A percentile compares a stretch with the other conserved stretches of the same genome.
phyloP scores from a whole-genome alignment of 53 echinoderm and acorn worm genomes.

The Antedon mediterranea region DNA sequence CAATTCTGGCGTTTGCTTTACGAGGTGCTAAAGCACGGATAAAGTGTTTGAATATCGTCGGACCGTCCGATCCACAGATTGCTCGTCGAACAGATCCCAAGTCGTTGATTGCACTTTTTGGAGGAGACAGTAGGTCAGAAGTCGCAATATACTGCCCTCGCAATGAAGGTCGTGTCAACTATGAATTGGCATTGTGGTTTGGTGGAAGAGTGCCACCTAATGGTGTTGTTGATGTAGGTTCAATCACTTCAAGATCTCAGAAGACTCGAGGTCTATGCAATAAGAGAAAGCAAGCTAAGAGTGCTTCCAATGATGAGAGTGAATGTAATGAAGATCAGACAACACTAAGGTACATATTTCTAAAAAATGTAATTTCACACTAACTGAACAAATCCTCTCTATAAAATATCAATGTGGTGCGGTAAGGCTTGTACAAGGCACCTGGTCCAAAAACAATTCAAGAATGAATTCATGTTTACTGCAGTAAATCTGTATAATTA shows the following conservation, averaged over 20 bases:
- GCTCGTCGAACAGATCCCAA: slow-evolving; percentile 83
- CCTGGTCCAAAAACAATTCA: too few relatives aligned
- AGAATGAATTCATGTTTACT: too few relatives aligned
- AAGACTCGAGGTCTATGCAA: slow-evolving; percentile 8
- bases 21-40: slow-evolving; percentile 63
- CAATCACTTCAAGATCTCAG: neutral
- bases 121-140: slow-evolving; percentile 64
- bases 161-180: slow-evolving; percentile 65
- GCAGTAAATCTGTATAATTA: too few relatives aligned
- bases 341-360: slow-evolving; percentile 22
- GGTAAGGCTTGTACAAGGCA: too few relatives aligned
- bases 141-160: slow-evolving; percentile 66
- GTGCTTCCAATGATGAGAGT: slow-evolving; percentile 10
- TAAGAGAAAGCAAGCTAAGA: slow-evolving; percentile 43
- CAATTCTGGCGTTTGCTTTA: slow-evolving; percentile 48
- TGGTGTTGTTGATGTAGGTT: slow-evolving; percentile 36
- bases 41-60: slow-evolving; percentile 62
- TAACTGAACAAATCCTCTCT: too few relatives aligned
- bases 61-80: slow-evolving; percentile 76
- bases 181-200: slow-evolving; percentile 83
- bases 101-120: slow-evolving; percentile 74
- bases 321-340: slow-evolving; percentile 7
- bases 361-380: too few relatives aligned
- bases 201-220: slow-evolving; percentile 67
- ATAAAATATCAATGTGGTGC: too few relatives aligned